Evolutionary conservation across 2,888 invertebrate species (phyloP).

Genomic region (Punctoribates punctum): DNA sequence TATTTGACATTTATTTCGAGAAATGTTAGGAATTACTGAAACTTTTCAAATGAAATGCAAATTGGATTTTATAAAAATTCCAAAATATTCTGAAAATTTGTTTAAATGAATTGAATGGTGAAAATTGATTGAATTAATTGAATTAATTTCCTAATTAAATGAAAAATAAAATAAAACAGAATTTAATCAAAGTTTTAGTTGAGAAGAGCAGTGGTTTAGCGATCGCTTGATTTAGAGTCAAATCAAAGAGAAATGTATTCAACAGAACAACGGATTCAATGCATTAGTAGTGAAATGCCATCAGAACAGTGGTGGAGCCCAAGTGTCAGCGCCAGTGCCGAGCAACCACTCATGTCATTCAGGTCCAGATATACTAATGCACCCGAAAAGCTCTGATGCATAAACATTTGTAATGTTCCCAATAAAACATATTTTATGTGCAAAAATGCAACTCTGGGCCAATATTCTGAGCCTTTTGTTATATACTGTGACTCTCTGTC

Average conservation of each 20-base stretch:
- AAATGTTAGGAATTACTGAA: too few species aligned
- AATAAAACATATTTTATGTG: conserved; percentile 8
- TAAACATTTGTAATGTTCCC: neutral
- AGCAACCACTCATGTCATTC: conserved; percentile 22
- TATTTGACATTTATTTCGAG: too few species aligned
- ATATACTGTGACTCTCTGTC: neutral
- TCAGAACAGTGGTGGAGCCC: neutral
- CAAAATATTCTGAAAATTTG: neutral
- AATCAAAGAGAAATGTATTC: conserved; percentile 20
- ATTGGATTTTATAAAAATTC: too few species aligned
- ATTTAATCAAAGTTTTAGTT: neutral
- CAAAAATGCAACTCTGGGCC: neutral
- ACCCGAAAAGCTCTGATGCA: conserved; percentile 10
- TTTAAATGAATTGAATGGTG: neutral
- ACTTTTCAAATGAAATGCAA: too few species aligned
- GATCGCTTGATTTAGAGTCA: neutral
- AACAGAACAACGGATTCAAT: neutral
- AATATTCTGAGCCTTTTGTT: neutral
- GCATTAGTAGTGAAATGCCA: conserved; percentile 5
- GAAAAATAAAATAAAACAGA: neutral
- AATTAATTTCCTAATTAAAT: conserved; percentile 6
- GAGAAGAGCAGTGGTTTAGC: neutral
- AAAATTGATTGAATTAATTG: neutral
- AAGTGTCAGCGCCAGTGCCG: neutral
- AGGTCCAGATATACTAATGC: neutral